Conservation (phyloP, 2,888 invertebrate species). For the Morpho achilles region DNA sequence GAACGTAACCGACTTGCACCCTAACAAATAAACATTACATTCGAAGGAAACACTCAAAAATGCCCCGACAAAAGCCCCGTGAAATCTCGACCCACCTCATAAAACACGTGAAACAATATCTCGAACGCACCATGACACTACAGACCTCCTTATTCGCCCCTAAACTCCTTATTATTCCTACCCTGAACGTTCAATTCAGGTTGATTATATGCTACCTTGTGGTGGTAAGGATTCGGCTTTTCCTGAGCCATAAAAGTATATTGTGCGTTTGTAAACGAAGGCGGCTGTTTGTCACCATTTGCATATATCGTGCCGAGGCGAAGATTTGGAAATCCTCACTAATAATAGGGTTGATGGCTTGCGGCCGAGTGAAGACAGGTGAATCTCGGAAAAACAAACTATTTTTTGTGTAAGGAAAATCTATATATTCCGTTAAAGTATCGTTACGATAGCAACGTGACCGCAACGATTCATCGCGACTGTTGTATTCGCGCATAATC, state of each 20-base stretch:
- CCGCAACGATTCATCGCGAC: no score
- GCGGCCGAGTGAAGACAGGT: slow-evolving; percentile 23
- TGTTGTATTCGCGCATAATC: no score
- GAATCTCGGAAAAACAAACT: slow-evolving; percentile 12
- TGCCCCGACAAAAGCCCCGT: slow-evolving; percentile 55
- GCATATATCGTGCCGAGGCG: slow-evolving; percentile 49
- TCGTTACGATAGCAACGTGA: no score
- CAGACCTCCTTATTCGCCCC: slow-evolving; percentile 8
- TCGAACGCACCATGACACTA: slow-evolving; percentile 36
- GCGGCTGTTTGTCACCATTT: slow-evolving; percentile 75
- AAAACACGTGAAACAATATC: slow-evolving; percentile 78
- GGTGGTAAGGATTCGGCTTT: slow-evolving; percentile 55
- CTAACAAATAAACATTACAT: slow-evolving; percentile 51
- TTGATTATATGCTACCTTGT: slow-evolving; percentile 21
- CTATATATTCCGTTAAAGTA: no score
- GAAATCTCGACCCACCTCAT: slow-evolving; percentile 75
- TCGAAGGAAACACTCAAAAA: slow-evolving; percentile 59
- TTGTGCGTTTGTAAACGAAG: slow-evolving; percentile 73
- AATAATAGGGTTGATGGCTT: slow-evolving; percentile 26
- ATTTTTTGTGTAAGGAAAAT: no score
- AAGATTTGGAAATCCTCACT: slow-evolving; percentile 21
- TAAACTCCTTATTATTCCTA: slow-evolving; percentile 21
- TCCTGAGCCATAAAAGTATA: slow-evolving; percentile 74
- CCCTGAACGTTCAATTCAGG: slow-evolving; percentile 32
- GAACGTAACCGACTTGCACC: slow-evolving; percentile 42